phyloP scores from a whole-genome alignment of 2,113 vertebrate genomes.

The Saimiri boliviensis region DNA sequence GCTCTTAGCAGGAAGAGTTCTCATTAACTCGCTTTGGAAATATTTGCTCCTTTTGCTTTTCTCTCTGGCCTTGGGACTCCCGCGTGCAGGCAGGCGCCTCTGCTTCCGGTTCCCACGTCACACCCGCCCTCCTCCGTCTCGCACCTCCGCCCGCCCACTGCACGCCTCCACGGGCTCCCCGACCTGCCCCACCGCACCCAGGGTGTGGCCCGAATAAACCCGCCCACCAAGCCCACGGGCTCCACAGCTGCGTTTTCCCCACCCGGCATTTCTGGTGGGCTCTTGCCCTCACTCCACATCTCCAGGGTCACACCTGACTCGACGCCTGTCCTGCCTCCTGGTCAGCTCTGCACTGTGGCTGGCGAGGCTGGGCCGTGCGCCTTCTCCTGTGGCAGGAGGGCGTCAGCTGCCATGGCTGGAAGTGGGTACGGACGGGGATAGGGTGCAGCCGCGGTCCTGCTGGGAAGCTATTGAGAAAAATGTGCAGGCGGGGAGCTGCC shows the following conservation, averaged over 20 bases:
- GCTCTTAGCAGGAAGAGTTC: background rate
- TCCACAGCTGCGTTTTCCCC: background rate
- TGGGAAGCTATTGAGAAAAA: too few relatives aligned
- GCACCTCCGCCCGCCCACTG: fast-evolving
- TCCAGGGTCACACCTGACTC: background rate
- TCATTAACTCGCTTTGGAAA: background rate
- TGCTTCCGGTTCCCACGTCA: background rate
- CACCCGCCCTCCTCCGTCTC: background rate
- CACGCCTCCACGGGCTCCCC: background rate
- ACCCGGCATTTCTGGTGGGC: background rate
- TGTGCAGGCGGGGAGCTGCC: background rate
- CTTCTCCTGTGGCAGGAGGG: background rate
- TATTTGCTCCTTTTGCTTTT: background rate
- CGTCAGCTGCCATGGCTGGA: fast-evolving
- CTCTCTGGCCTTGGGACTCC: too few relatives aligned
- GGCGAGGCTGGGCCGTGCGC: fast-evolving
- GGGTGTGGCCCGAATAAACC: too few relatives aligned
- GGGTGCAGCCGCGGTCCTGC: background rate
- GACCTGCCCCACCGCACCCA: too few relatives aligned
- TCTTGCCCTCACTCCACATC: background rate
- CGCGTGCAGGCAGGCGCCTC: fast-evolving
- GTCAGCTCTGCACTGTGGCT: background rate
- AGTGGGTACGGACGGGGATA: fast-evolving
- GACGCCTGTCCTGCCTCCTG: too few relatives aligned
- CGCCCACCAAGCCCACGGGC: too few relatives aligned